Base-by-base conservation (phyloP, 2,888 invertebrate species). In the Plagiodera versicolora region DNA sequence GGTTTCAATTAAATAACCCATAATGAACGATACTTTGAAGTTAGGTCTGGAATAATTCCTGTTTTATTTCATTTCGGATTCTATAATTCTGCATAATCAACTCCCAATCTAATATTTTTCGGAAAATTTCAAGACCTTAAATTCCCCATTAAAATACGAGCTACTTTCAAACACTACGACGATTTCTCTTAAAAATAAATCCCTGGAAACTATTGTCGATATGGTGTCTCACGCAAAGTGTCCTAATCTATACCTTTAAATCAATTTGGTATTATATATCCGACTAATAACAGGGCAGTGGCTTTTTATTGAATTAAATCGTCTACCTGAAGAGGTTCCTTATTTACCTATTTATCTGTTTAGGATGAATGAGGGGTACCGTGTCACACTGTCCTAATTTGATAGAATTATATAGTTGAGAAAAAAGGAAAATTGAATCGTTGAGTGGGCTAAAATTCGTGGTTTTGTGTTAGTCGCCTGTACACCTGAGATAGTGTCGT, bases 261-360 rank as follows among this genome's bases (percentile, higher is more conserved):
- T 53, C 53, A 53, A 53, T 53, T 44, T 44, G 3, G 28, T 44
- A 17, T 30, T 20, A 53, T 53, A 17, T 53, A 20, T 53, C 53
- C 53, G 53, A 53, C 66, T 70, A 70, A 70, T 70, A 62, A 68
- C 63, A 68, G 70, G 67, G 65, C 61, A 35, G 51, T 28, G 56
- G 48, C 47, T 44, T 16, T 60, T 68, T 68, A 70, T 67, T 68
- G 68, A 68, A 68, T 66, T 14, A 58, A 58, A 58, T 58, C 39
- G 53, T 60, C 63, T 64, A 68, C 64, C 52, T 32, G 32, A 32
- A 10, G 32, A 14, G 39, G 39, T n/a, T 39, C 6, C 4, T 24
- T 24, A 24, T 24, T 24, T 24, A 3, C 24, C 6, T 24, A 24
- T 24, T 32, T 32, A 11, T 32, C 32, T 32, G 9, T 32, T 32